Percentiles rank a stretch among this genome's conserved stretches.
phyloP scores from a whole-genome alignment of 1,140 invertebrate genomes.

The Aleiodes sp. region DNA sequence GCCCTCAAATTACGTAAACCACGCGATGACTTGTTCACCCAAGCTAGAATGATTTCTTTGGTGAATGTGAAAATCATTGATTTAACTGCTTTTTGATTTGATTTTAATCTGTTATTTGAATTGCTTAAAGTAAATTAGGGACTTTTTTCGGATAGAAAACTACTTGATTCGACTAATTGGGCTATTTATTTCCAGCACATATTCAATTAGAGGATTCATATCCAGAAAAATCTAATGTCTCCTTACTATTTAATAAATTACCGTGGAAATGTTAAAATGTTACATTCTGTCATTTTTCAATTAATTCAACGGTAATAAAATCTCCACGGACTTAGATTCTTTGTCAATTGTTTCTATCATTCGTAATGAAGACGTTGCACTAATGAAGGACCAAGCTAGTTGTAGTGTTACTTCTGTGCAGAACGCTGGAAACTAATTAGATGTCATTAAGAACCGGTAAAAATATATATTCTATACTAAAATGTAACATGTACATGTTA shows the following conservation, averaged over 20 bases:
- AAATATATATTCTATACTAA: background rate
- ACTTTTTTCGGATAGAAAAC: background rate
- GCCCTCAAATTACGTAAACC: constrained; percentile 7
- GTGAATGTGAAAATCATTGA: background rate
- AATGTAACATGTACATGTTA: constrained; percentile 1
- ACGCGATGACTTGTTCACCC: background rate
- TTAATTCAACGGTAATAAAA: too few relatives aligned
- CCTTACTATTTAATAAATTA: too few relatives aligned
- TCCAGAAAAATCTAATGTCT: too few relatives aligned
- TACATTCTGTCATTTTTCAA: background rate
- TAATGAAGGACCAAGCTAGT: background rate
- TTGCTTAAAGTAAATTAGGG: background rate
- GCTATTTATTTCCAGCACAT: too few relatives aligned
- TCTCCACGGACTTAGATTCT: too few relatives aligned
- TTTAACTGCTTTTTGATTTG: constrained; percentile 6
- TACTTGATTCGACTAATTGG: background rate
- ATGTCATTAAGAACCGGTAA: constrained; percentile 54
- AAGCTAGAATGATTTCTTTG: background rate
- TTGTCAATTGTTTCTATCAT: constrained; percentile 21
- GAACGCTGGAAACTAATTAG: constrained; percentile 64
- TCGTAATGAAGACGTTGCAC: constrained; percentile 25
- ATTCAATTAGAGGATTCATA: too few relatives aligned
- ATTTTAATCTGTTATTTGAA: background rate
- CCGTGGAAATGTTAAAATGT: too few relatives aligned
- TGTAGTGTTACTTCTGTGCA: constrained; percentile 46